Base-by-base conservation (phyloP, 2,113 vertebrate species). In the Aspidoscelis tigris region DNA sequence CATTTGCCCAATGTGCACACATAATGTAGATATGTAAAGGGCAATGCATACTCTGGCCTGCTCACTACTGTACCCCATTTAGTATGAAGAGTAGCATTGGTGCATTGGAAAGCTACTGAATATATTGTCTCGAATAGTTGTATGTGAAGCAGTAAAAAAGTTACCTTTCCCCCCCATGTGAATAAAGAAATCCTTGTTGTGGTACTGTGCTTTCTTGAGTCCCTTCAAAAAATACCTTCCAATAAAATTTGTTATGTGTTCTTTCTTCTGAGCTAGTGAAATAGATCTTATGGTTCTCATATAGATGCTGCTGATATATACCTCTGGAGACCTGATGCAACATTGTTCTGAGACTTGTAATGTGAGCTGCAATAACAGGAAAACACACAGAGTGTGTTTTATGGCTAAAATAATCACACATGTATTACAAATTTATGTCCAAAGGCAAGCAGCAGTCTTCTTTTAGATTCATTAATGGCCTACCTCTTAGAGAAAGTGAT, bases 231-330 rank as follows among this genome's bases (percentile, higher is more conserved):
- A 10, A 69, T 55, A 76, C 70, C 20, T 55, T 50, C 47, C 47
- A 50, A 50, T 50, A 33, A 5, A 43, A 26, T 21, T 71, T 33
- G 84, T 55, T 41, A 0, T 0, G 44, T 85, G 53, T 64, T 2
- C 16, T 58, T 47, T 84, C 10, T 76, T 71, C 18, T 65, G 21
- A 78, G 66, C 4, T 88, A 83, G 21, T 76, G 11, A 39, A 20
- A 69, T 80, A 44, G 41, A 3, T 88, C 61, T 86, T 92, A 78
- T 65, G 39, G 79, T n/a, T 87, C 14, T 47, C 55, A 74, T 41
- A 39, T 44, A 71, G 43, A 43, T 82, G 20, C 0, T 70, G 7
- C 55, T 3, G 12, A 80, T 41, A 3, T 3, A 65, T 85, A 85
- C 84, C 50, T 88, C 33, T 64, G 61, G 16, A 69, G 47, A 2